These are phyloP conservation scores for Perognathus longimembris DNA, from an alignment of 2,113 vertebrate genomes.

Conservation along the genomic window DNA sequence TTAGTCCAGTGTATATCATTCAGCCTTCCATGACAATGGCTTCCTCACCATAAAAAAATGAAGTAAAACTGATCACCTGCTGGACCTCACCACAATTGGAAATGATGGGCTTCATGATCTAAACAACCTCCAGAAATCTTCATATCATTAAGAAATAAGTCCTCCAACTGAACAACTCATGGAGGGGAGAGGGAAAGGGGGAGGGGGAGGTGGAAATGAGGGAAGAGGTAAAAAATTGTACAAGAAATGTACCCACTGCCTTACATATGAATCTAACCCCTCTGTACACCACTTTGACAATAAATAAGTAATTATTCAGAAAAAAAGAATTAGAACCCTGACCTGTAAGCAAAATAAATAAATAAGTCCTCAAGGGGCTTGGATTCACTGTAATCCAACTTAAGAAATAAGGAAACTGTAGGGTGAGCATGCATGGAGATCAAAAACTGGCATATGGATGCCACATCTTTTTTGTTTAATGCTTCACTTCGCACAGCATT, in stretches of 20 bases:
- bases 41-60: neutral
- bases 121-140: slow-evolving; percentile 38
- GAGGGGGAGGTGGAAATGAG: too few species aligned
- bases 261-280: too few species aligned
- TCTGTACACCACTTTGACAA: too few species aligned
- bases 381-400: neutral
- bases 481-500: neutral
- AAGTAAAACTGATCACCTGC: neutral
- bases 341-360: too few species aligned
- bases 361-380: neutral
- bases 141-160: neutral
- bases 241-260: too few species aligned
- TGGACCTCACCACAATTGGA: neutral
- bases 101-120: neutral
- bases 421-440: neutral
- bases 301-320: too few species aligned
- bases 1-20: neutral
- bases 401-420: neutral
- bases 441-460: neutral
- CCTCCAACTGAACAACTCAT: too few species aligned
- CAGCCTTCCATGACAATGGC: neutral
- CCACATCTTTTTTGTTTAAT: neutral
- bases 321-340: too few species aligned
- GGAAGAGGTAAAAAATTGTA: too few species aligned
- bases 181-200: too few species aligned